Evolutionary conservation across 2,797 vertebrate species (phyloP), one percentile per base, ranked within the genome.

Genomic region (Trachops cirrhosus): DNA sequence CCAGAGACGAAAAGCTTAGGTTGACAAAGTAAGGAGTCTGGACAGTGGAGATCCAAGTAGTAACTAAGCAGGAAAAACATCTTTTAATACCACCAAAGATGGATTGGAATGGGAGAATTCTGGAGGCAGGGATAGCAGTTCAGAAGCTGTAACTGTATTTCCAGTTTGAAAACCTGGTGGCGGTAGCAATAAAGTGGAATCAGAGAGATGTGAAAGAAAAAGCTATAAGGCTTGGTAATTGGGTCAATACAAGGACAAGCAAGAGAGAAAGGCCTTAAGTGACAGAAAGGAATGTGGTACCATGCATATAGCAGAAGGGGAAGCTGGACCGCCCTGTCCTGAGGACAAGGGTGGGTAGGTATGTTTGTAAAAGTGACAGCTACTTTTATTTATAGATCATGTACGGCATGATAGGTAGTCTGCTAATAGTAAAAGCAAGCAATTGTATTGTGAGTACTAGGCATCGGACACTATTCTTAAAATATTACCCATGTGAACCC

Each of bases 1-100:
- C n/a, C 64, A n/a, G 44, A 19, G 46, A n/a, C 73, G 68, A 37
- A 92, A 88, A 75, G 32, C 62, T 67, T 73, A 73, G 14, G 21
- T 44, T 92, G 80, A 92, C 14, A 64, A 92, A 77, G 59, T 70
- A 86, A 86, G 52, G 41, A 83, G 64, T 71, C 41, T 24, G 11
- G 37, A 84, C 37, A 62, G 10, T 15, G 37, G 59, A 52, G 46
- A 37, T 71, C 32, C 50, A 90, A 64, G 87, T 80, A 77, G 52
- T 93, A 29, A n/a, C 24, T 86, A 48, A 82, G 83, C 52, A 79
- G 78, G n/a, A n/a, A 22, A 64, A 50, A 6, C 34, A 32, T 52
- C n/a, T 90, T 88, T 92, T 59, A 85, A 83, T 84, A 52, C 52
- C 18, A 37, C 54, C n/a, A 52, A 92, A 48, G 71, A 93, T 62